Conservation (phyloP, 1,140 invertebrate genomes). For the Anastatus disparis region DNA sequence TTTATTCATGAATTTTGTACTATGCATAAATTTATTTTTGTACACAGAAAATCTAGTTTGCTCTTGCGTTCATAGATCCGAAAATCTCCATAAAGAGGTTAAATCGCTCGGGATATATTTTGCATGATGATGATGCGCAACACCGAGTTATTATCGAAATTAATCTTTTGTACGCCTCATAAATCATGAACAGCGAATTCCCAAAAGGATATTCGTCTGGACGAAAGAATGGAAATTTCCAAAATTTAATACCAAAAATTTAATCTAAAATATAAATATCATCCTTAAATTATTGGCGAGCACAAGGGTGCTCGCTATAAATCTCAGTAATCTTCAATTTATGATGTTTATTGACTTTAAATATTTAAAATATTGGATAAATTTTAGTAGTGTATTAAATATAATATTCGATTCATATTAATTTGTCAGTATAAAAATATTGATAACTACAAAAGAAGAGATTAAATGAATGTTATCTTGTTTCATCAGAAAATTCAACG, state of each 20-base stretch:
- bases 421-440: too few relatives aligned
- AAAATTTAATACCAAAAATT: not conserved
- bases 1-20: slow-evolving; percentile 11
- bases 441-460: too few relatives aligned
- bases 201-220: not conserved
- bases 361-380: too few relatives aligned
- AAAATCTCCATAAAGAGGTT: slow-evolving; percentile 30
- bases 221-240: not conserved
- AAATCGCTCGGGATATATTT: not conserved
- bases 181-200: not conserved
- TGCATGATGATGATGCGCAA: not conserved
- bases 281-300: not conserved
- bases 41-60: not conserved
- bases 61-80: not conserved
- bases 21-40: slow-evolving; percentile 19
- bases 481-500: slow-evolving; percentile 6
- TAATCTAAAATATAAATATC: slow-evolving; percentile 4
- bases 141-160: slow-evolving; percentile 1
- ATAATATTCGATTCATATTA: too few relatives aligned
- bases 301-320: too few relatives aligned
- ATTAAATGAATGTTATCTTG: not conserved
- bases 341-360: too few relatives aligned
- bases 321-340: too few relatives aligned
- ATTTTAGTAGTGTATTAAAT: too few relatives aligned
- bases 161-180: slow-evolving; percentile 1